Base-by-base conservation (phyloP, 37 sponge, comb jelly and placozoan genomes). In the Tethya wilhelma region DNA sequence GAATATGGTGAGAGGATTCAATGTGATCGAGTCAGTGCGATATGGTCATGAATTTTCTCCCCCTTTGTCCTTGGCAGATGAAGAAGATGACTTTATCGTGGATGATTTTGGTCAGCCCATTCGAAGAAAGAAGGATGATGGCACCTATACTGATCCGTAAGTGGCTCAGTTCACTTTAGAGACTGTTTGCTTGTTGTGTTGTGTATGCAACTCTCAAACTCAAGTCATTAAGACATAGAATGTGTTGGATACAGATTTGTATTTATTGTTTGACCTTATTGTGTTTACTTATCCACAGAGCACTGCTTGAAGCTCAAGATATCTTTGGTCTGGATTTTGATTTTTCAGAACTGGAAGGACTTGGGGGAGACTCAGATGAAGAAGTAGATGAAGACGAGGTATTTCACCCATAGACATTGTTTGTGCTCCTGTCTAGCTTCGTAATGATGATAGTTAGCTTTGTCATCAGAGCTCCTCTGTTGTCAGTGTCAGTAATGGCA, bases 261-360 rank as follows among this genome's bases (percentile, higher is more conserved):
- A 31, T 29, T 73, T 31, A 79, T 62, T 65, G 20, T 56, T 6
- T 29, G 39, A n/a, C 33, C 4, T 41, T 37, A 17, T 60, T 22
- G 43, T 11, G 36, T n/a, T 73, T 8, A 60, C 22, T 25, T 12
- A 60, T 60, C 41, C 29, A 30, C 49, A 97, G 98, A 31, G 87
- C 90, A 11, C 73, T 97, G 75, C 38, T 87, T 58, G 98, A 97
- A 60, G 98, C 98, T 36, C 90, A 94, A 44, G 93, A 94, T 14
- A 85, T 97, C 41, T 97, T 97, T 86, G 95, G 98, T 14, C 65
- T 94, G 71, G 95, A 94, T 58, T 94, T 97, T 90, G 95, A 94
- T 67, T 84, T 81, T 6, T 67, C 71, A 26, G 92, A 91, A 56
- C 81, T 96, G 74, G 86, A 79, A 22, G 78, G 73, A 12, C 45